phyloP scores from a whole-genome alignment of 2,888 invertebrate species.

The Girardia tigrina region DNA sequence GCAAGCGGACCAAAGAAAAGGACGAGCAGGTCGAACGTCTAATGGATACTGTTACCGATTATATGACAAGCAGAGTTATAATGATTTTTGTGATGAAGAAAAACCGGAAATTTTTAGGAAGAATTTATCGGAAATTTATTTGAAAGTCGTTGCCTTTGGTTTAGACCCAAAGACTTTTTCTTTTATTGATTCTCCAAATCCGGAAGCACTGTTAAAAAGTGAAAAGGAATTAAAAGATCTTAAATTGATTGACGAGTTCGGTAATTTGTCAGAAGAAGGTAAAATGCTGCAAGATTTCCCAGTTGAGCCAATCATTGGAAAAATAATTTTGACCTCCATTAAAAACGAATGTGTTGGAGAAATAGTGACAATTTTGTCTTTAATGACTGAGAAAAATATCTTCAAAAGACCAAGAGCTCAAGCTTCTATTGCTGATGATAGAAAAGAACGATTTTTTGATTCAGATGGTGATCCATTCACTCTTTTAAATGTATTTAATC shows the following conservation, averaged over 20 bases:
- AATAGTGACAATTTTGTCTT: not conserved
- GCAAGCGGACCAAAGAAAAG: conserved; percentile 45
- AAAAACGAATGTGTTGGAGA: not conserved
- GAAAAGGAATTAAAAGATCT: not conserved
- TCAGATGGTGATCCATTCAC: not conserved
- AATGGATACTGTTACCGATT: conserved; percentile 53
- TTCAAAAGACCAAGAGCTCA: not conserved
- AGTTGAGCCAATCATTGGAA: conserved; percentile 38
- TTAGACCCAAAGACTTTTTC: conserved; percentile 39
- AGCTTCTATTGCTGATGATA: not conserved
- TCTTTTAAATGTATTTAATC: not conserved
- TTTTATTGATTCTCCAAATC: conserved; percentile 24
- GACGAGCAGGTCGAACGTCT: conserved; percentile 28
- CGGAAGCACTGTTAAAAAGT: not conserved
- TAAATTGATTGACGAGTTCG: conserved; percentile 16
- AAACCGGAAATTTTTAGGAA: conserved; percentile 47
- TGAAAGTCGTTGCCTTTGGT: conserved; percentile 44
- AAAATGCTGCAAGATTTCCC: conserved; percentile 38
- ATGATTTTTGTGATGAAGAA: conserved; percentile 41
- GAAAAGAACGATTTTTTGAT: not conserved
- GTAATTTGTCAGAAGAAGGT: conserved; percentile 37
- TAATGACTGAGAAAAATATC: not conserved
- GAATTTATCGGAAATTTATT: conserved; percentile 43
- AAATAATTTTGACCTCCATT: conserved; percentile 34
- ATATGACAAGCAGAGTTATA: conserved; percentile 54